Percentiles rank a stretch among this genome's conserved stretches.
phyloP scores from a whole-genome alignment of 2,113 vertebrate species.

The Herpetotheres cachinnans region DNA sequence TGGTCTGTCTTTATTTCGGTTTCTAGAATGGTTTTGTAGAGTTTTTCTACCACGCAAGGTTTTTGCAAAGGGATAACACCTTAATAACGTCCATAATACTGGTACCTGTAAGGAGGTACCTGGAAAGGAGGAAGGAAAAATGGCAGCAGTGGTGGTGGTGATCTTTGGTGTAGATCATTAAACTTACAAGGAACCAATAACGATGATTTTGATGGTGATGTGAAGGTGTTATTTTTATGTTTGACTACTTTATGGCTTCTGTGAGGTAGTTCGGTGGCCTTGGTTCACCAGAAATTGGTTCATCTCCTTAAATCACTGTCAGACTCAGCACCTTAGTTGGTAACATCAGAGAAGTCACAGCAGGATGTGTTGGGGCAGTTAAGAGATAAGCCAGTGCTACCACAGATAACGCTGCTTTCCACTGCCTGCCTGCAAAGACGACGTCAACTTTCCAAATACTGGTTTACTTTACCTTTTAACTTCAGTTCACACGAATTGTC shows the following conservation, averaged over 20 bases:
- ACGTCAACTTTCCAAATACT: background rate
- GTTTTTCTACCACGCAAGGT: background rate
- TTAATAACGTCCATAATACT: background rate
- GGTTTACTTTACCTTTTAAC: background rate
- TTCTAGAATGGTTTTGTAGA: background rate
- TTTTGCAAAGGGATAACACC: background rate
- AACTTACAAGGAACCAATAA: background rate
- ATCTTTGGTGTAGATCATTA: background rate
- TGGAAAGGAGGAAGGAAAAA: background rate
- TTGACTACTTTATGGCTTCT: background rate
- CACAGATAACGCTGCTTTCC: accelerated
- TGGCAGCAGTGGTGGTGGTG: background rate
- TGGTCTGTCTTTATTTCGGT: background rate
- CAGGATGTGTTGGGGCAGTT: background rate
- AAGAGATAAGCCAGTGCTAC: background rate
- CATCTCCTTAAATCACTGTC: background rate
- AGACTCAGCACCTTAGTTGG: background rate
- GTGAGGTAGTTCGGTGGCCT: background rate
- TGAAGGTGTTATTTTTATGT: background rate
- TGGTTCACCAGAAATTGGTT: background rate
- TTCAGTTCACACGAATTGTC: too few species aligned
- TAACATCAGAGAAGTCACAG: background rate
- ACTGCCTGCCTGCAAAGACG: background rate
- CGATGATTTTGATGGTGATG: background rate
- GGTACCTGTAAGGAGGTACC: too few species aligned